These are phyloP conservation scores for Andrena dorsata DNA, from an alignment of 2,888 invertebrate genomes.

Conservation along the genomic window DNA sequence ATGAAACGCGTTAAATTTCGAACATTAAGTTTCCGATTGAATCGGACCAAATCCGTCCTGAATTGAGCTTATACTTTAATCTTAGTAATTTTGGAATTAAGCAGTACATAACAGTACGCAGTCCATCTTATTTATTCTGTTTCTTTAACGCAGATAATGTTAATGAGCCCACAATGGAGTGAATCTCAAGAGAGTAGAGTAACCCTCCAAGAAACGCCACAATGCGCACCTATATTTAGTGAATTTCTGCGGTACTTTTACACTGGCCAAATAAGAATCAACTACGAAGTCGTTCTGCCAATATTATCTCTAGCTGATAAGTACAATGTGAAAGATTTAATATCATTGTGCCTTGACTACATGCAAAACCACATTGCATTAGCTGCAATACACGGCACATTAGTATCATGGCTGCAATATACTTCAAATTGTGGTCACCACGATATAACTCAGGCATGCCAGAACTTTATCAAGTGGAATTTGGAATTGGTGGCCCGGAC, in stretches of 20 bases:
- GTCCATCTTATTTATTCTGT: background rate
- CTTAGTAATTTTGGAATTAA: too few species aligned
- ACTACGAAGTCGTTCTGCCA: constrained; percentile 93
- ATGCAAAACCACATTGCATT: constrained; percentile 95
- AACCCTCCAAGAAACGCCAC: constrained; percentile 93
- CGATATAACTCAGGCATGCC: constrained; percentile 90
- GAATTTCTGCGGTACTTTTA: constrained; percentile 96
- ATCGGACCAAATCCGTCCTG: too few species aligned
- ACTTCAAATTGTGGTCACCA: constrained; percentile 93
- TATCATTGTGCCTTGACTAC: constrained; percentile 92
- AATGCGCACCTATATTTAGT: constrained; percentile 94
- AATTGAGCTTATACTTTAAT: too few species aligned
- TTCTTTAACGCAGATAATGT: constrained; percentile 90
- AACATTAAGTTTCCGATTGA: too few species aligned
- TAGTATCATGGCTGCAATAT: constrained; percentile 97
- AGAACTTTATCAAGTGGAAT: constrained; percentile 96
- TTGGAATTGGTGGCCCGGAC: constrained; percentile 93
- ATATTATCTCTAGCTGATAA: constrained; percentile 96
- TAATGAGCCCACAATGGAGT: constrained; percentile 97
- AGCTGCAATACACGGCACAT: constrained; percentile 92
- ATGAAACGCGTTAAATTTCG: background rate
- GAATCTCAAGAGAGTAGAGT: constrained; percentile 95
- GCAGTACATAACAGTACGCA: too few species aligned
- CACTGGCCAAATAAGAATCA: constrained; percentile 95
- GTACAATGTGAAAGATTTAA: constrained; percentile 96